Evolutionary conservation across 2,113 vertebrate species (phyloP), one percentile per base, ranked within the genome.

Genomic region (Synodontis membranacea): DNA sequence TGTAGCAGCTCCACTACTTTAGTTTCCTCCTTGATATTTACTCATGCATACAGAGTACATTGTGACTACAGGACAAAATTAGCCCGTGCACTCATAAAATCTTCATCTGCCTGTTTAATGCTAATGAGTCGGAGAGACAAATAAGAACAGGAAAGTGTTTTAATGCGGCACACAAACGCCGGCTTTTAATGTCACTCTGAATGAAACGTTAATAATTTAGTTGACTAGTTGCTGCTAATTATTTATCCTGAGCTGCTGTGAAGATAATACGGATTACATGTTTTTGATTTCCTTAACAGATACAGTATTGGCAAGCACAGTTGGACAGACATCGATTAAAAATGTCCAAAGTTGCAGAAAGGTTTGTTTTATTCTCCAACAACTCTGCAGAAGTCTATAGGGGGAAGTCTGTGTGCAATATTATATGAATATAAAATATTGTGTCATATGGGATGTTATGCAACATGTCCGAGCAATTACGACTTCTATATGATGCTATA

Each of bases 261-360:
- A 37, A 15, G 7, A 34, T n/a, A 8, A 64, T 66, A 3, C 64
- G 8, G 19, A 4, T 62, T 80, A 2, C 54, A 6, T 82, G 50
- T 81, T 34, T 39, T 21, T 66, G 37, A 42, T 64, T 81, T 94
- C 90, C 88, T 96, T 96, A 72, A 72, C 95, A 99, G 98, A 99
- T 99, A 94, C 97, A 97, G 91, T 96, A 97, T 93, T 97, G 97
- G 97, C 98, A 99, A 95, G 95, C 96, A 93, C 98, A 99, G 93
- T 94, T 99, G 94, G 97, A 98, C 89, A 95, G 97, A 89, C 98
- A 99, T 94, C 96, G 98, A 91, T 97, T 99, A 97, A 99, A 99
- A 97, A 99, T 99, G 97, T 99, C 98, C 90, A 99, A 99, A 95
- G 98, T 99, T 92, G 98, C 98, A 86, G 98, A 99, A 92, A 98